Evolutionary conservation across 2,888 invertebrate genomes (phyloP).

Genomic region (Gastracanthus pulcherrimus): DNA sequence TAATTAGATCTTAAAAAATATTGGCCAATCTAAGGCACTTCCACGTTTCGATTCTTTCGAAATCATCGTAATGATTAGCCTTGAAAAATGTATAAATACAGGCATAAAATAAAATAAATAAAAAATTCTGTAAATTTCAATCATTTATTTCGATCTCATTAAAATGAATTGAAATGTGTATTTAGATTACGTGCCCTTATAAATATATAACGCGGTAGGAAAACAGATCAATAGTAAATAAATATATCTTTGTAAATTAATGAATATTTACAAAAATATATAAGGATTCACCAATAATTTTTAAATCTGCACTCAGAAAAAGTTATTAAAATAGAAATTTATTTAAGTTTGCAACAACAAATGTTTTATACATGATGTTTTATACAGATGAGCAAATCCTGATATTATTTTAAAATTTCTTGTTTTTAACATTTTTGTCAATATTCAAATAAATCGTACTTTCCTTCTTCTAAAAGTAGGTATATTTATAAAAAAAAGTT

Average conservation of each 20-base stretch:
- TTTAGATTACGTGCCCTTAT: too few species aligned
- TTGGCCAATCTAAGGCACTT: conserved; percentile 38
- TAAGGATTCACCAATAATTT: background rate
- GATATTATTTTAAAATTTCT: too few species aligned
- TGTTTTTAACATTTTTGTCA: too few species aligned
- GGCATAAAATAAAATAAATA: background rate
- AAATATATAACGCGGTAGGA: background rate
- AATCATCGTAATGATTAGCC: conserved; percentile 11
- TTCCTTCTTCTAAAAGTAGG: too few species aligned
- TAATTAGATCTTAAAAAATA: background rate
- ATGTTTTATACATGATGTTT: too few species aligned
- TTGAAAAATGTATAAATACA: background rate
- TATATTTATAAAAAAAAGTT: too few species aligned
- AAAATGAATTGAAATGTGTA: too few species aligned
- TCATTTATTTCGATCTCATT: too few species aligned
- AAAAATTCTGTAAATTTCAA: too few species aligned
- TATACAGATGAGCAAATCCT: too few species aligned
- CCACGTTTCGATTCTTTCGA: conserved; percentile 3
- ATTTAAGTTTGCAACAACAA: background rate
- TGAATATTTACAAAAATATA: background rate
- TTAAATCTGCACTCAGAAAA: background rate
- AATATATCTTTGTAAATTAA: background rate
- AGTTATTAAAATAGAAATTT: background rate
- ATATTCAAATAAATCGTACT: too few species aligned
- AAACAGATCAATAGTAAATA: background rate